Evolutionary conservation across 2,797 vertebrate species (phyloP), one percentile per base, ranked within the genome.

Genomic region (Meriones psammophilus): DNA sequence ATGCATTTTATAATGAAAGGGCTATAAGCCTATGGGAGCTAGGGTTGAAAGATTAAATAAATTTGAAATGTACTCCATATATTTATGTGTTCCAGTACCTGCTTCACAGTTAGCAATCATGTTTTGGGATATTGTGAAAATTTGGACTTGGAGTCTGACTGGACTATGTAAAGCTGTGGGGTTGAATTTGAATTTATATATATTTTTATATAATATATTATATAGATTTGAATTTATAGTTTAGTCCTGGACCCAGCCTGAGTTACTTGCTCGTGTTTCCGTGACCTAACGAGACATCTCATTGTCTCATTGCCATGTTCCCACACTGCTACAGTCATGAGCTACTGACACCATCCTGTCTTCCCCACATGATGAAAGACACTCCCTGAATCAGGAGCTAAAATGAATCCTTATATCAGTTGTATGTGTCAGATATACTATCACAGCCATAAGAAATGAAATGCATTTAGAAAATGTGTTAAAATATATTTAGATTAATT

Each of bases 401-500:
- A 8, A 50, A n/a, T 64, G 30, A 77, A 77, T 50, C 7, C 4
- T 64, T 46, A 3, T 13, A n/a, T n/a, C 8, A 64, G 30, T 17
- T 77, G 73, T 77, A 14, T 62, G 26, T 76, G 28, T 46, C 30
- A 62, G 20, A 28, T 15, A 46, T 89, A n/a, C 56, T 10, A 62
- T 33, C 58, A 77, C 30, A 77, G 30, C 4, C 62, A 26, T 33
- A 42, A 64, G 30, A 64, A n/a, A n/a, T 50, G 60, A 12, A 78
- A 64, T 66, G 22, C 13, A 50, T 64, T 73, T 80, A 68, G 12
- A 12, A 30, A 85, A 6, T 73, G 2, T 68, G 1, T 46, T 8
- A 58, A 89, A 86, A 79, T 86, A 10, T 83, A 69, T 91, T 91
- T 74, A 69, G 15, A 66, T 77, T 76, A 93, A 58, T 76, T 80